Conservation (phyloP, 2,113 vertebrate species). For the Herpetotheres cachinnans region DNA sequence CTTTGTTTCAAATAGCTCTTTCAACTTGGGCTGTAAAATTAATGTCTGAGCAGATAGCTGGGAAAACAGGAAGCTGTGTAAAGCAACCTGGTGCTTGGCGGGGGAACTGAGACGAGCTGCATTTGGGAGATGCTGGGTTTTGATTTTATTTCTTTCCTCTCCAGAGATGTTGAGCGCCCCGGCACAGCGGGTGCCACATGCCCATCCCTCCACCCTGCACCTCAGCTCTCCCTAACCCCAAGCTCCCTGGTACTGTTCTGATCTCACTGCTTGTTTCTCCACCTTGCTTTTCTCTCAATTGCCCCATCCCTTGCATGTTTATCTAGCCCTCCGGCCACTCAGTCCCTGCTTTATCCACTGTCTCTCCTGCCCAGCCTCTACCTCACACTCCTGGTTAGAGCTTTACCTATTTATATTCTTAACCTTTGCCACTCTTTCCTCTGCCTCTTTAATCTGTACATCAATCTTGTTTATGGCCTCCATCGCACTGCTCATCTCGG, state of each 20-base stretch:
- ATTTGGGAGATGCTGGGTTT: background rate
- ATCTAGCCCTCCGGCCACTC: background rate
- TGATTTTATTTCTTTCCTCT: background rate
- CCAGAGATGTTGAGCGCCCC: rapidly evolving
- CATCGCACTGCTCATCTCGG: background rate
- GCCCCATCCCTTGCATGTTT: background rate
- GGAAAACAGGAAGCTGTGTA: background rate
- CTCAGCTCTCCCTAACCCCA: background rate
- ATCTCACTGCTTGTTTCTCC: background rate
- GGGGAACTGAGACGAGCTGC: background rate
- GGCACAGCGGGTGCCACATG: rapidly evolving
- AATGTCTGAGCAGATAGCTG: background rate
- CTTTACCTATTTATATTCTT: constrained; percentile 24
- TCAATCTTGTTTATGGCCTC: constrained; percentile 42
- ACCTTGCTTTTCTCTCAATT: background rate
- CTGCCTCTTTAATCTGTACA: constrained; percentile 1
- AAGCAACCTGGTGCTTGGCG: background rate
- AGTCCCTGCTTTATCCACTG: background rate
- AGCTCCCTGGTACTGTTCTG: background rate
- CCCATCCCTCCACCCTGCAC: rapidly evolving
- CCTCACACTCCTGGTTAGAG: background rate
- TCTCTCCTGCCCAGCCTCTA: background rate
- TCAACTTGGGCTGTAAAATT: background rate
- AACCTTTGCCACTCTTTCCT: background rate
- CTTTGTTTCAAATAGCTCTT: background rate